A percentile compares a stretch with the other conserved stretches of the same genome.
Evolutionary conservation across 2,797 vertebrate genomes (phyloP).

Genomic region (Atherinosoma microstoma): DNA sequence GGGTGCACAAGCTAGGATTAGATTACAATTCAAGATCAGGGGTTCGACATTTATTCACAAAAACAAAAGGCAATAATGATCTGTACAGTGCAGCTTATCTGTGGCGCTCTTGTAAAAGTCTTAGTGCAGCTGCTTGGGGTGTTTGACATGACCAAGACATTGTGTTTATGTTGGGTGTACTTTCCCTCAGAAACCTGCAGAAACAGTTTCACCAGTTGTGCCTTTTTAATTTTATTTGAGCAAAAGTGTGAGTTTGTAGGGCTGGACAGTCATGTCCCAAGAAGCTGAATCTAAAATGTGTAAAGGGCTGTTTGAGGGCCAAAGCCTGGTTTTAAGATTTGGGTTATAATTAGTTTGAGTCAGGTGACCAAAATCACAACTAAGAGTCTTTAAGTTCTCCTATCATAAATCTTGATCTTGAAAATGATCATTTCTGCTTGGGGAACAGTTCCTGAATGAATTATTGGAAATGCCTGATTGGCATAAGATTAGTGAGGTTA

Average conservation of each 20-base stretch:
- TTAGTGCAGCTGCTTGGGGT: slow-evolving; percentile 21
- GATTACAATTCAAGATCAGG: neutral
- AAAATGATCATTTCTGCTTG: neutral
- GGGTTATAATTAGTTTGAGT: neutral
- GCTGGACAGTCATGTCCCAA: neutral
- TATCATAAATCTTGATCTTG: neutral
- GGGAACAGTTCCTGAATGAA: neutral
- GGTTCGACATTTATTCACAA: neutral
- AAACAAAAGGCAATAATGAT: slow-evolving; percentile 1
- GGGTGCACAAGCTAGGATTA: neutral
- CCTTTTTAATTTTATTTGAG: neutral
- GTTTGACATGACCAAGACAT: slow-evolving; percentile 23
- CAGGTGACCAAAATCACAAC: neutral
- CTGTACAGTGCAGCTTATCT: neutral
- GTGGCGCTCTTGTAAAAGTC: neutral
- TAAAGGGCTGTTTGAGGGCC: neutral
- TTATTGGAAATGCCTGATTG: too few relatives aligned
- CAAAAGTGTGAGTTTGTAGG: neutral
- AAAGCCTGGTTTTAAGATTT: neutral
- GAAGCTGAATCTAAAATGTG: neutral
- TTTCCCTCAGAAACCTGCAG: slow-evolving; percentile 17
- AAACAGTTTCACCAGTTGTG: slow-evolving; percentile 17
- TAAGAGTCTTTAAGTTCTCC: neutral
- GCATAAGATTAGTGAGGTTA: too few relatives aligned
- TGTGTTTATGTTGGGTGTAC: slow-evolving; percentile 31